These are phyloP conservation scores for Lepidonotus clava DNA, from an alignment of 2,888 invertebrate species.

Conservation along the genomic window DNA sequence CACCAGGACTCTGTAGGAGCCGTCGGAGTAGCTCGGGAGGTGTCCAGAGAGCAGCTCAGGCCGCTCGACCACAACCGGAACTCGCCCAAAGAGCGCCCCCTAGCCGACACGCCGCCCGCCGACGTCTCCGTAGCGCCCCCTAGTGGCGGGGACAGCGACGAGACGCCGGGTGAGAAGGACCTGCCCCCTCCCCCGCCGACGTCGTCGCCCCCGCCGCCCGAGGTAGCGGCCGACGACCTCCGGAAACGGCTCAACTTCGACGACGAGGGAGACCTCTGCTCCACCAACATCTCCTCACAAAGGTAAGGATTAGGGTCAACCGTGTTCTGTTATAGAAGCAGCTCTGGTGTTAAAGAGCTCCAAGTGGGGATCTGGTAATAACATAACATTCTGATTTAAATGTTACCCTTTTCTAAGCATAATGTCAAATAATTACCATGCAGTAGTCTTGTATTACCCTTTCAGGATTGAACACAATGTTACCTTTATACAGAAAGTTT, in stretches of 20 bases:
- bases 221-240: background rate
- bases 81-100: constrained; percentile 3
- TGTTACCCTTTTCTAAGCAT: no score
- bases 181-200: background rate
- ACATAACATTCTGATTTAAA: no score
- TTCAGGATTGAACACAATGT: no score
- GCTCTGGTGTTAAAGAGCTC: no score
- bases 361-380: no score
- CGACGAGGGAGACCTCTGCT: constrained; percentile 7
- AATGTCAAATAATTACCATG: no score
- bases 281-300: constrained; percentile 1
- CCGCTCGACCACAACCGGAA: constrained; percentile 3
- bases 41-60: background rate
- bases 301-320: no score
- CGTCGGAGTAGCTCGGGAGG: background rate
- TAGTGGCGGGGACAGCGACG: background rate
- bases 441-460: no score
- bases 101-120: background rate
- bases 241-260: background rate
- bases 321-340: background rate
- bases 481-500: no score
- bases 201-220: background rate
- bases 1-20: background rate
- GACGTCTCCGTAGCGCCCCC: background rate
- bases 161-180: constrained; percentile 33